These are phyloP conservation scores for Oligia strigilis DNA, from an alignment of 2,888 invertebrate species.

Conservation along the genomic window DNA sequence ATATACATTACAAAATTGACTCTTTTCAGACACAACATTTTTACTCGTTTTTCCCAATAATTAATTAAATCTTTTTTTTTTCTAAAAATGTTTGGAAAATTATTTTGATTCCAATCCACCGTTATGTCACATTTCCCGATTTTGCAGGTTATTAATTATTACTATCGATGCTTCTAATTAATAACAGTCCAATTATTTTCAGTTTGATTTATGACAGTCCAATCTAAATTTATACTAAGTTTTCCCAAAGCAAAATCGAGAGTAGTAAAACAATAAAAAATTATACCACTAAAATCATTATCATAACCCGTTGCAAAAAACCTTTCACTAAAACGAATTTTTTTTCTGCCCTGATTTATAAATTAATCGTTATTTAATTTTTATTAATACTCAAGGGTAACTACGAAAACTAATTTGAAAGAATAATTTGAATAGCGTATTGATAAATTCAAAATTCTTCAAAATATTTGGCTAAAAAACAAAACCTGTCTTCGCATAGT, in stretches of 20 bases:
- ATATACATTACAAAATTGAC: conserved; percentile 58
- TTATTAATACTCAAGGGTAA: not conserved
- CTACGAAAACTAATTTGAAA: not conserved
- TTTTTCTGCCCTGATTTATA: not conserved
- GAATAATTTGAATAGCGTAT: not conserved
- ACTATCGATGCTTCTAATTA: not conserved
- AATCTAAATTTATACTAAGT: not conserved
- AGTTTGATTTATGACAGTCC: not conserved
- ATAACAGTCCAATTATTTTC: not conserved
- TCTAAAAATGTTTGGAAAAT: not conserved
- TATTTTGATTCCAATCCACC: not conserved
- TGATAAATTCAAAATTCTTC: not conserved
- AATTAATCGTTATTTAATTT: not conserved
- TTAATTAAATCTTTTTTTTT: not conserved
- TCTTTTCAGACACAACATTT: conserved; percentile 22
- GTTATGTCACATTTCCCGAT: not conserved
- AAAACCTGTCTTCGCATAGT: not conserved
- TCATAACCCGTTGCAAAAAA: not conserved
- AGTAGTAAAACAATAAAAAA: not conserved
- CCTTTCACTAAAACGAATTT: not conserved
- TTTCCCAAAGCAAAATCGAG: not conserved
- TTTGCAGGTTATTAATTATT: not conserved
- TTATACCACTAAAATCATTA: not conserved
- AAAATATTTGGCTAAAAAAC: not conserved
- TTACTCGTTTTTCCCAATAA: not conserved